These are phyloP conservation scores for Tribolium castaneum DNA, from an alignment of 1,140 invertebrate genomes.

Conservation along the genomic window DNA sequence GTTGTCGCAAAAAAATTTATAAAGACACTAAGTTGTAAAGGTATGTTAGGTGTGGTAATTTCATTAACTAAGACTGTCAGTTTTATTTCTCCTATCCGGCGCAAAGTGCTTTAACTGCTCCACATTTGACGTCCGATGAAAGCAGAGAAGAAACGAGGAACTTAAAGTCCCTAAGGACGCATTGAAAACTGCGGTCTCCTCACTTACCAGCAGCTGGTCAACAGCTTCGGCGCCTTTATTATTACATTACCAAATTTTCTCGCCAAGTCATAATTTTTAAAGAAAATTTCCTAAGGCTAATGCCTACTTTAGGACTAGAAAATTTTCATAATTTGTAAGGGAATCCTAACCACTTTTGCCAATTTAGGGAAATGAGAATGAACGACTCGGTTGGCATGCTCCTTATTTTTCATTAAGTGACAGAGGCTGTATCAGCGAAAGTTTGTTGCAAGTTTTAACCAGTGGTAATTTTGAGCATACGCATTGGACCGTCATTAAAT, in stretches of 20 bases:
- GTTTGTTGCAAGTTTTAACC: background rate
- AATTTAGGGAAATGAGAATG: background rate
- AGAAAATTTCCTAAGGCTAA: background rate
- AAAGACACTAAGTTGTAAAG: background rate
- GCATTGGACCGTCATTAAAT: slow-evolving; percentile 36
- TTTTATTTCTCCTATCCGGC: background rate
- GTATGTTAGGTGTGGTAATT: background rate
- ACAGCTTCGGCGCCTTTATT: background rate
- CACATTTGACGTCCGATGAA: background rate
- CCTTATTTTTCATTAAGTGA: slow-evolving; percentile 26
- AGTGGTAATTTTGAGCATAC: background rate
- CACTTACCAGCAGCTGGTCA: slow-evolving; percentile 18
- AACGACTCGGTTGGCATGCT: background rate
- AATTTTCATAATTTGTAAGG: too few species aligned
- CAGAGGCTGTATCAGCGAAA: slow-evolving; percentile 26
- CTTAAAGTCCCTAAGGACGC: background rate
- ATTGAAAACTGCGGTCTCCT: slow-evolving; percentile 13
- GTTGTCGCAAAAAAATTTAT: background rate
- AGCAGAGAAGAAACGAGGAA: slow-evolving; percentile 6
- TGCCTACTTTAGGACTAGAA: too few species aligned
- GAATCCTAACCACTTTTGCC: background rate
- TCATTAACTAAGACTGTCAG: background rate
- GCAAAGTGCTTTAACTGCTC: slow-evolving; percentile 14
- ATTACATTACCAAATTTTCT: slow-evolving; percentile 16
- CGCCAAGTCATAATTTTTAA: background rate